Conservation (phyloP, 2,113 vertebrate species). For the Anhinga anhinga region DNA sequence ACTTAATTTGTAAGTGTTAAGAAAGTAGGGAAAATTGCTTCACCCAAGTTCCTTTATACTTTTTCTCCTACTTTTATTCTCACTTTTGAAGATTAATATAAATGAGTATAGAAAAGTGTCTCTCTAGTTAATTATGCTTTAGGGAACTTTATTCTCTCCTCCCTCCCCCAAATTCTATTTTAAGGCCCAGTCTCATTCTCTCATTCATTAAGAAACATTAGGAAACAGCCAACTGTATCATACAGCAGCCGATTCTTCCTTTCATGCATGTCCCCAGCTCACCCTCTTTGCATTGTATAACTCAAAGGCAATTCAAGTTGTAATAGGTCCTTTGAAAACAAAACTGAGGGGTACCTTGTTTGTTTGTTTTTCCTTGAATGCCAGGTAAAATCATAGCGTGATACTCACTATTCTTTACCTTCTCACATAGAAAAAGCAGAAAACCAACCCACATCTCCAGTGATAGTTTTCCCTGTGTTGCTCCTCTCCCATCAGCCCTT, state of each 20-base stretch:
- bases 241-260: neutral
- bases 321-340: conserved; percentile 2
- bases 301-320: neutral
- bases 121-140: conserved; percentile 36
- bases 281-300: neutral
- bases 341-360: neutral
- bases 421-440: neutral
- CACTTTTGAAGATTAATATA: conserved; percentile 53
- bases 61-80: conserved; percentile 14
- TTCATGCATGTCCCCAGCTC: conserved; percentile 3
- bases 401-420: neutral
- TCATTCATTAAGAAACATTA: conserved; percentile 56
- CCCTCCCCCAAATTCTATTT: conserved; percentile 45
- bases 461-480: neutral
- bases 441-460: neutral
- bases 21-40: conserved; percentile 21
- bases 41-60: conserved; percentile 4
- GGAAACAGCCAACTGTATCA: neutral
- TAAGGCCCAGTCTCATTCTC: neutral
- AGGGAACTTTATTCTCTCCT: conserved; percentile 28
- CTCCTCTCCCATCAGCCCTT: neutral
- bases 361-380: neutral
- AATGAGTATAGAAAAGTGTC: conserved; percentile 19
- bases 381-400: neutral
- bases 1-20: conserved; percentile 45